Evolutionary conservation across 2,797 vertebrate species (phyloP), one percentile per base, ranked within the genome.

Genomic region (Salmo trutta): DNA sequence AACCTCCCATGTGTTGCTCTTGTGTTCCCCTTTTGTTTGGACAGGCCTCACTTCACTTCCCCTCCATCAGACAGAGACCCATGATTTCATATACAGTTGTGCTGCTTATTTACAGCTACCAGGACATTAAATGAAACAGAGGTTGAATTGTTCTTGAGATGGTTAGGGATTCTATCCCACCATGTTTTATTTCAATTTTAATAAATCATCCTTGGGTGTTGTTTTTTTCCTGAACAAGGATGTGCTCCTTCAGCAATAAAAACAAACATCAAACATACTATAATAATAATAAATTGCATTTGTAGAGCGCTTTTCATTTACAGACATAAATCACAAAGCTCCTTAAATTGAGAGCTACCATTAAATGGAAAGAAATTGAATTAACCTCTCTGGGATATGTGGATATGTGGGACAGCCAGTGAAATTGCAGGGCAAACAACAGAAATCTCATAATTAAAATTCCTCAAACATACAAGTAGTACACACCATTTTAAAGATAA

Each of bases 31-130:
- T 47, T 52, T 10, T 72, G 21, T 72, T 73, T 73, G 71, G 17
- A 73, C 52, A 73, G 71, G 27, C 3, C n/a, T 17, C 27, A 3
- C 52, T 56, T 54, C 51, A 72, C 71, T 72, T 73, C 71, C 52
- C 52, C 21, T 73, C 27, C 52, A 27, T 19, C 14, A 29, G 5
- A 36, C 4, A 59, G 53, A 74, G 16, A 74, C 52, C 1, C 24
- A 19, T 2, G 27, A 3, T 66, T 66, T 66, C 8, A 62, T 14
- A 19, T 24, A 24, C 10, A 5, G 19, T 70, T 41, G 16, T 36
- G 68, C 36, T 33, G 33, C 17, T 6, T 67, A 68, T 68, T 33
- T 29, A 68, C 33, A 68, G 66, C 7, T 36, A 59, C 54, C n/a
- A n/a, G 2, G 5, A 62, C 6, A 21, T 62, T 62, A 21, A 62